These are phyloP conservation scores for Dolichoris vasculosae DNA, from an alignment of 1,140 invertebrate species.

Conservation along the genomic window DNA sequence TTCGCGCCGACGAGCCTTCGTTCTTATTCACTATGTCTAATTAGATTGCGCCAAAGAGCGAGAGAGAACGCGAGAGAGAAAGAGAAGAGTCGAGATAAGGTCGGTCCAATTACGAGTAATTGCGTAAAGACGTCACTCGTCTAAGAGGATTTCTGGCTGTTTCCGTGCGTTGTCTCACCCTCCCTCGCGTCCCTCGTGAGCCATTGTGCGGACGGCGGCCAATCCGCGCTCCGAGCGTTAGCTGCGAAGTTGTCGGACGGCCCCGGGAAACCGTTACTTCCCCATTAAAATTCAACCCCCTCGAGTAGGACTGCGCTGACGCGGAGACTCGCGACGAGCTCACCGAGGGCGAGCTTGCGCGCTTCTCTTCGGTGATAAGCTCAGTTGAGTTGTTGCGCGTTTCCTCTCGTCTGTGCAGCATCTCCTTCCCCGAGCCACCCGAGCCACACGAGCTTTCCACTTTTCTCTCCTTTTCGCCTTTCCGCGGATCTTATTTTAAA, in stretches of 20 bases:
- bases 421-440: no score
- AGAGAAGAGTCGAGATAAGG: conserved; percentile 50
- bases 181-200: conserved; percentile 35
- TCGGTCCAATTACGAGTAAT: conserved; percentile 74
- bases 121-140: conserved; percentile 74
- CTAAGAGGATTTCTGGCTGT: conserved; percentile 72
- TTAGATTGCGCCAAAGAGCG: conserved; percentile 31
- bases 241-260: conserved; percentile 53
- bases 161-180: conserved; percentile 61
- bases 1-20: conserved; percentile 37
- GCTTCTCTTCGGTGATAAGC: no score
- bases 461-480: no score
- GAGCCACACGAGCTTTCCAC: no score
- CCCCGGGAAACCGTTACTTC: conserved; percentile 64
- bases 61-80: conserved; percentile 42
- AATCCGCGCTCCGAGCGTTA: conserved; percentile 60
- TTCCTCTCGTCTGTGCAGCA: no score
- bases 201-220: conserved; percentile 57
- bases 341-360: neutral
- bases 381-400: no score
- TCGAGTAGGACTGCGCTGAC: neutral
- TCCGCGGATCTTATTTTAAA: no score
- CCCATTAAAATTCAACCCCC: conserved; percentile 62
- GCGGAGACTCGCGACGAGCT: neutral
- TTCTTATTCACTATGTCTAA: conserved; percentile 41